Evolutionary conservation across 2,113 vertebrate genomes (phyloP).

Genomic region (Sinocyclocheilus maitianheensis): DNA sequence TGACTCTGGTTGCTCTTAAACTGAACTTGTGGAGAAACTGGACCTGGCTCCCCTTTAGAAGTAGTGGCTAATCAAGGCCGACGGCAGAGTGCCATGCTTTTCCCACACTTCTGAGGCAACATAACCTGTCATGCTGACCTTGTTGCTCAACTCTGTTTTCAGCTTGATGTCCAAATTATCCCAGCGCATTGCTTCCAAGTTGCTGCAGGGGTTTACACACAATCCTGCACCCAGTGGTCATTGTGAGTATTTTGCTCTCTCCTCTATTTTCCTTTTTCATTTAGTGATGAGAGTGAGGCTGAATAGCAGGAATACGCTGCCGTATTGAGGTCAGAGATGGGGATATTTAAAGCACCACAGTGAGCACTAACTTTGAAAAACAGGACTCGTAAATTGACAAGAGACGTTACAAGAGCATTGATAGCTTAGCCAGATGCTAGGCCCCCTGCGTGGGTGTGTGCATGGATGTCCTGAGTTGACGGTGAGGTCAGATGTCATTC

Average conservation of each 20-base stretch:
- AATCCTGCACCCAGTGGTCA: neutral
- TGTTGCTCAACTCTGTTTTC: conserved; percentile 27
- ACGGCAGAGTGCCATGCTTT: neutral
- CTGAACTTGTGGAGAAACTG: neutral
- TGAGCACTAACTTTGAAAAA: conserved; percentile 32
- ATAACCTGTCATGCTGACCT: conserved; percentile 46
- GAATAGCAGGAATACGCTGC: neutral
- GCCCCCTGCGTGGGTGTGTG: conserved; percentile 17
- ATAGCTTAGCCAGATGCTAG: conserved; percentile 43
- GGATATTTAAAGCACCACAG: conserved; percentile 37
- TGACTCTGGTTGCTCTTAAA: conserved; percentile 16
- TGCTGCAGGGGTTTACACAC: conserved; percentile 26
- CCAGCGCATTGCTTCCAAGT: conserved; percentile 24
- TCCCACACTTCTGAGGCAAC: conserved; percentile 27
- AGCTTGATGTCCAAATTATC: conserved; percentile 39
- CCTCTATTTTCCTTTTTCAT: neutral
- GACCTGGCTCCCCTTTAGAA: conserved; percentile 16
- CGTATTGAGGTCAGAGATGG: neutral
- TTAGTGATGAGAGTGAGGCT: neutral
- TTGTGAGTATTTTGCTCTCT: neutral
- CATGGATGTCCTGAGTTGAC: conserved; percentile 17
- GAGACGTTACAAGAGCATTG: conserved; percentile 12
- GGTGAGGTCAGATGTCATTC: conserved; percentile 33
- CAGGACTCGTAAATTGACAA: conserved; percentile 26
- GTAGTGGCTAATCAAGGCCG: conserved; percentile 44